Percentiles rank a stretch among this genome's conserved stretches.
phyloP scores from a whole-genome alignment of 2,888 invertebrate species.

The Agrotis clavis region DNA sequence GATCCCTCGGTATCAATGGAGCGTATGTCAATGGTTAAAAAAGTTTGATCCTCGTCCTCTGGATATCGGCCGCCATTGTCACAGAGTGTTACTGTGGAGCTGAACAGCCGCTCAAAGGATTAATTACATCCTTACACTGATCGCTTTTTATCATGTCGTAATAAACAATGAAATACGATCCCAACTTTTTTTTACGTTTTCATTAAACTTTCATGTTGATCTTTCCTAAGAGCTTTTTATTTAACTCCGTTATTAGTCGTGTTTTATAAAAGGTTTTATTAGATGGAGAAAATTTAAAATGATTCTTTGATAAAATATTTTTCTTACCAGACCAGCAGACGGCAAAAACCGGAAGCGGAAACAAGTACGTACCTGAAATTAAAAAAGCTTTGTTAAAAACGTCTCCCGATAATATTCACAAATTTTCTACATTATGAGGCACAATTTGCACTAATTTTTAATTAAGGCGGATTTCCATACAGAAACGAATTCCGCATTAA shows the following conservation, averaged over 20 bases:
- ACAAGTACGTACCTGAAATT: constrained; percentile 81
- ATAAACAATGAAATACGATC: constrained; percentile 29
- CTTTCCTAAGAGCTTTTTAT: neutral
- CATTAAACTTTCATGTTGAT: neutral
- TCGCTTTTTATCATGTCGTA: constrained; percentile 41
- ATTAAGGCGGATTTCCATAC: constrained; percentile 69
- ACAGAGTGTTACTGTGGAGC: constrained; percentile 10
- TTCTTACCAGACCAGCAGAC: constrained; percentile 45
- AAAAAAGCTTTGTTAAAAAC: constrained; percentile 43
- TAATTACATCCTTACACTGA: constrained; percentile 50
- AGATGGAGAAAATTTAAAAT: neutral
- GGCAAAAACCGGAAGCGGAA: neutral
- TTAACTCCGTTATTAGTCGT: neutral
- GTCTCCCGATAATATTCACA: neutral
- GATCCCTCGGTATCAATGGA: constrained; percentile 50
- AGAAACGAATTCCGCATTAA: constrained; percentile 66
- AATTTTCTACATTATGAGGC: constrained; percentile 7
- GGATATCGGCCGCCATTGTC: constrained; percentile 27
- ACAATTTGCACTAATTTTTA: constrained; percentile 46
- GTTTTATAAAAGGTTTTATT: neutral
- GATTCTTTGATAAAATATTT: neutral
- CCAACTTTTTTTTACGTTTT: constrained; percentile 7
- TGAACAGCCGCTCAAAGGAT: constrained; percentile 53
- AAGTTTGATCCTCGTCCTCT: constrained; percentile 47
- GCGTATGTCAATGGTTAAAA: constrained; percentile 52